Evolutionary conservation across 2,113 vertebrate genomes (phyloP).

Genomic region (Odontesthes bonariensis): DNA sequence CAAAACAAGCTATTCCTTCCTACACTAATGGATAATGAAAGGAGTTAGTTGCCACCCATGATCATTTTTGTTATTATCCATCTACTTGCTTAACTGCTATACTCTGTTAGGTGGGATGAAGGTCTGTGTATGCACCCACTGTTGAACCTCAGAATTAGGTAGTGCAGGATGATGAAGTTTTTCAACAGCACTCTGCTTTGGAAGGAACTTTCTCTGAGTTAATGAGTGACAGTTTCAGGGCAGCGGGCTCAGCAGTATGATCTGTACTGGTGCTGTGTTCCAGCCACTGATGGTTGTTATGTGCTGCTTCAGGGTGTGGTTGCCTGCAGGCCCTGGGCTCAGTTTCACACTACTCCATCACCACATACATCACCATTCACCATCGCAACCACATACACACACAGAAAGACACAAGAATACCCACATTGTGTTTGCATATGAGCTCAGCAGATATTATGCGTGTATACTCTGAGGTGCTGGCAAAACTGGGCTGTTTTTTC

Average conservation of each 20-base stretch:
- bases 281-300: slow-evolving; percentile 58
- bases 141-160: background rate
- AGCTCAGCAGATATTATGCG: slow-evolving; percentile 43
- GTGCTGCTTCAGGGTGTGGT: slow-evolving; percentile 67
- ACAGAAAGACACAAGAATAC: background rate
- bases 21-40: no score
- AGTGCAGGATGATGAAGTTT: background rate
- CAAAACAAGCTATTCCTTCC: no score
- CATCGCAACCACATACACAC: slow-evolving; percentile 19
- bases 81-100: no score
- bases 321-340: slow-evolving; percentile 35
- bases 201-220: slow-evolving; percentile 14
- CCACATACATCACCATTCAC: slow-evolving; percentile 23
- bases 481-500: background rate
- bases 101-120: no score
- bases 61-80: no score
- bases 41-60: no score
- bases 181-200: slow-evolving; percentile 3
- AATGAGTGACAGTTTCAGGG: slow-evolving; percentile 49
- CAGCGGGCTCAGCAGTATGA: slow-evolving; percentile 33
- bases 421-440: slow-evolving; percentile 7
- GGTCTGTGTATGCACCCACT: background rate
- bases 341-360: slow-evolving; percentile 47
- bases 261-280: slow-evolving; percentile 29
- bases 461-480: slow-evolving; percentile 6